phyloP scores from a whole-genome alignment of 2,797 vertebrate genomes.

The Hoplostethus atlanticus region DNA sequence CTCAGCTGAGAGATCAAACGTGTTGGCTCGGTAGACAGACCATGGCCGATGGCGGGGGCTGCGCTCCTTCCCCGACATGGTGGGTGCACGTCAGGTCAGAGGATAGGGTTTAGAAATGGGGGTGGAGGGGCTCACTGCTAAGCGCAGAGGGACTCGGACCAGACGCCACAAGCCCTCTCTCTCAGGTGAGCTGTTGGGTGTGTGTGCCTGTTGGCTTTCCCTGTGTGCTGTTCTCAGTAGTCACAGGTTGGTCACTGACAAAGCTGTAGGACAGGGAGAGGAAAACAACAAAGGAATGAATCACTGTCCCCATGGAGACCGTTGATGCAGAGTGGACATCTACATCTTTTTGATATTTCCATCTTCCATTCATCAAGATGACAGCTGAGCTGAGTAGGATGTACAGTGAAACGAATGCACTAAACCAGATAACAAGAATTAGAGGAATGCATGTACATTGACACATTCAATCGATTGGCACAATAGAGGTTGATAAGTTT shows the following conservation, averaged over 20 bases:
- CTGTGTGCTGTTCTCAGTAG: not conserved
- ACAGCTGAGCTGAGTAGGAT: constrained; percentile 9
- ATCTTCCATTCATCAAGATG: constrained; percentile 5
- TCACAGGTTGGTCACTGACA: constrained; percentile 36
- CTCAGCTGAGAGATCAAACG: constrained; percentile 94
- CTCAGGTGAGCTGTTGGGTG: not conserved
- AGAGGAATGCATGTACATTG: constrained; percentile 1
- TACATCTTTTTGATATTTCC: not conserved
- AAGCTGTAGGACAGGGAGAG: constrained; percentile 54
- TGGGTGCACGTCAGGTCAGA: constrained; percentile 73
- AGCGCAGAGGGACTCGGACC: constrained; percentile 5
- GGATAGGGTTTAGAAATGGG: constrained; percentile 14
- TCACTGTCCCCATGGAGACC: constrained; percentile 21
- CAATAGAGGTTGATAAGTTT: too few species aligned
- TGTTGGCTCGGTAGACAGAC: constrained; percentile 93
- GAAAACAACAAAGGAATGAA: constrained; percentile 20
- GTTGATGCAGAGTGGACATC: not conserved
- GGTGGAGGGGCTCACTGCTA: too few species aligned
- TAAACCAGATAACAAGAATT: not conserved
- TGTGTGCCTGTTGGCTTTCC: not conserved
- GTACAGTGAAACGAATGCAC: not conserved
- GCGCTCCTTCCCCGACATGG: constrained; percentile 94
- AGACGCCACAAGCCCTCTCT: not conserved
- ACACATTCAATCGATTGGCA: too few species aligned
- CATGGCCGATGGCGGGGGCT: constrained; percentile 96